Conservation (phyloP, 2,888 invertebrate species). For the Erebia palarica region DNA sequence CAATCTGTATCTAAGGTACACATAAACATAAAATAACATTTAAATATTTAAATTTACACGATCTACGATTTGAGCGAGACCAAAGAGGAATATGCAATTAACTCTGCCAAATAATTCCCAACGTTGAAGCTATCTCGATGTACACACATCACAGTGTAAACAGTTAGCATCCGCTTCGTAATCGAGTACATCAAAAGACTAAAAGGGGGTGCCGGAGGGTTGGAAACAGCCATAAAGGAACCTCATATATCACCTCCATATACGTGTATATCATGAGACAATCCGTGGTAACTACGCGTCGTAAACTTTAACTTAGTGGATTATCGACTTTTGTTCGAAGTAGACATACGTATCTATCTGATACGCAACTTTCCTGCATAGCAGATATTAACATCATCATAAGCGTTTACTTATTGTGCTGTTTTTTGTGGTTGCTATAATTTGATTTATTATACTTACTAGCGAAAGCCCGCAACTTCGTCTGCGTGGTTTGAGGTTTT, state of each 20-base stretch:
- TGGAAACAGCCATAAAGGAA: conserved; percentile 23
- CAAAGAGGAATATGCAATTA: conserved; percentile 8
- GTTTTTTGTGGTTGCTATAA: too few relatives aligned
- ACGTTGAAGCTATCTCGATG: conserved; percentile 12
- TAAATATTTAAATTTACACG: too few relatives aligned
- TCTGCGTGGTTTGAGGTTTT: too few relatives aligned
- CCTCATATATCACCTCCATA: conserved; percentile 16
- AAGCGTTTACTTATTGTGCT: too few relatives aligned
- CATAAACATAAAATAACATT: too few relatives aligned
- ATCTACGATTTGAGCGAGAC: neutral
- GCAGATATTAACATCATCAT: too few relatives aligned
- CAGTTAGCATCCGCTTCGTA: conserved; percentile 19
- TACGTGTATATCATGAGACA: conserved; percentile 17
- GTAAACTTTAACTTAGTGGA: conserved; percentile 17
- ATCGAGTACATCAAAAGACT: conserved; percentile 25
- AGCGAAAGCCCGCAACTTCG: too few relatives aligned
- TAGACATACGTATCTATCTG: neutral
- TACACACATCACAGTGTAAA: conserved; percentile 12
- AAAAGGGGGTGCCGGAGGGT: conserved; percentile 24
- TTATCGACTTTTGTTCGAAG: conserved; percentile 7
- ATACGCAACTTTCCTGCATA: too few relatives aligned
- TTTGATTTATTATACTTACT: too few relatives aligned
- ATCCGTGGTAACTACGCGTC: conserved; percentile 9
- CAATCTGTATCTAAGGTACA: too few relatives aligned
- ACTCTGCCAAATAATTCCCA: conserved; percentile 17